These are phyloP conservation scores for Bos taurus DNA, from an alignment of 2,113 vertebrate species.

Conservation along the genomic window DNA sequence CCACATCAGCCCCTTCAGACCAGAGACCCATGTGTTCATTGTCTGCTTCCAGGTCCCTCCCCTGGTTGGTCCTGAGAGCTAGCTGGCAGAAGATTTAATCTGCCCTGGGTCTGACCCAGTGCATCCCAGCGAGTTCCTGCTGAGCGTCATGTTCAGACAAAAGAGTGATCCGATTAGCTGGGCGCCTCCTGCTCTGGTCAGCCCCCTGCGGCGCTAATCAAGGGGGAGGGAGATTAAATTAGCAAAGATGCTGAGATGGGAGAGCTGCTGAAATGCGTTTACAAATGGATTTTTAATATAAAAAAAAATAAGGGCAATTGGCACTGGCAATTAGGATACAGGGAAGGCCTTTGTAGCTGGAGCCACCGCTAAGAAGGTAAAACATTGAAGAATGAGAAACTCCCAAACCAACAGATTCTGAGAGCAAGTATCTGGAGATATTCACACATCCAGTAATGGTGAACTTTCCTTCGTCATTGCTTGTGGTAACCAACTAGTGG, in stretches of 20 bases:
- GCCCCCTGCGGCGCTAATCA: slow-evolving; percentile 32
- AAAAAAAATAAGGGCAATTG: slow-evolving; percentile 55
- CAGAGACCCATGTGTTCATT: not conserved
- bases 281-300: slow-evolving; percentile 62
- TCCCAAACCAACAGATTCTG: not conserved
- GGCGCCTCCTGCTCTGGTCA: not conserved
- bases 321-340: slow-evolving; percentile 45
- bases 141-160: slow-evolving; percentile 42
- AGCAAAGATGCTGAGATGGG: slow-evolving; percentile 20
- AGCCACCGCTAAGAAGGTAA: slow-evolving; percentile 21
- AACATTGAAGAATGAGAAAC: slow-evolving; percentile 18
- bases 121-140: slow-evolving; percentile 25
- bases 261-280: slow-evolving; percentile 39
- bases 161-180: slow-evolving; percentile 52
- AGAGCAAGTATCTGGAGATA: not conserved
- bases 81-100: slow-evolving; percentile 4
- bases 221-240: slow-evolving; percentile 47
- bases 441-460: not conserved
- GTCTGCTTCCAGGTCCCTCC: not conserved
- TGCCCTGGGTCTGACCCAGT: slow-evolving; percentile 29
- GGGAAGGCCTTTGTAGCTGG: slow-evolving; percentile 38
- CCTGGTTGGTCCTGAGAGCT: not conserved
- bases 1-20: not conserved
- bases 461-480: not conserved
- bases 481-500: not conserved